Conservation (phyloP, 2,888 invertebrate genomes). For the Apodemia hepburni region DNA sequence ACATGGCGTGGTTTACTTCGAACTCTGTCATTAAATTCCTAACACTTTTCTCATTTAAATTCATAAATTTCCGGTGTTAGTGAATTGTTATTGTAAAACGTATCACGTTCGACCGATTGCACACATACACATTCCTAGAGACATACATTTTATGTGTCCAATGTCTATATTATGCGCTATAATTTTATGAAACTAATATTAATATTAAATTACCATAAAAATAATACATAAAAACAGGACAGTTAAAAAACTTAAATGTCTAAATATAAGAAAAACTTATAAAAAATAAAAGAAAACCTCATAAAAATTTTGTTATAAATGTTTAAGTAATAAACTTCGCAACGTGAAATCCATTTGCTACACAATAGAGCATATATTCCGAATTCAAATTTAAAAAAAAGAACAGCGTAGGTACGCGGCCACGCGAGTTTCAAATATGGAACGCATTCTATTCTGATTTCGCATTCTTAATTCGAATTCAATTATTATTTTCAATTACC, state of each 20-base stretch:
- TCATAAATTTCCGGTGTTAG: slow-evolving; percentile 78
- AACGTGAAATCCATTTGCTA: slow-evolving; percentile 65
- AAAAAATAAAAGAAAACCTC: background rate
- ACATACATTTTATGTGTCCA: slow-evolving; percentile 39
- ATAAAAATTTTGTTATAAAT: slow-evolving; percentile 12
- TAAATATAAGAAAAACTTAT: too few relatives aligned
- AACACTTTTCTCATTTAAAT: slow-evolving; percentile 78
- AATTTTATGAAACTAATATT: background rate
- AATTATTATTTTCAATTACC: slow-evolving; percentile 74
- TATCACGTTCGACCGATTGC: slow-evolving; percentile 71
- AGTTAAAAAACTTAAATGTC: too few relatives aligned
- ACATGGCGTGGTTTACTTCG: slow-evolving; percentile 50
- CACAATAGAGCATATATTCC: slow-evolving; percentile 75
- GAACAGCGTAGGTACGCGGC: slow-evolving; percentile 50
- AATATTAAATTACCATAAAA: background rate
- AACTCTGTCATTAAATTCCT: slow-evolving; percentile 74
- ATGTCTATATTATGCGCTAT: background rate
- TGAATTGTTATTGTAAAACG: slow-evolving; percentile 55
- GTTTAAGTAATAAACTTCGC: slow-evolving; percentile 46
- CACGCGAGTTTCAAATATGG: slow-evolving; percentile 68
- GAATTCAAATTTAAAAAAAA: slow-evolving; percentile 68
- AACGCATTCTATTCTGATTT: slow-evolving; percentile 67
- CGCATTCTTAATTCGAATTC: slow-evolving; percentile 69
- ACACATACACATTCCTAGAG: slow-evolving; percentile 53
- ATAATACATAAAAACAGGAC: background rate